Evolutionary conservation across 2,113 vertebrate genomes (phyloP).

Genomic region (Raphicerus campestris): DNA sequence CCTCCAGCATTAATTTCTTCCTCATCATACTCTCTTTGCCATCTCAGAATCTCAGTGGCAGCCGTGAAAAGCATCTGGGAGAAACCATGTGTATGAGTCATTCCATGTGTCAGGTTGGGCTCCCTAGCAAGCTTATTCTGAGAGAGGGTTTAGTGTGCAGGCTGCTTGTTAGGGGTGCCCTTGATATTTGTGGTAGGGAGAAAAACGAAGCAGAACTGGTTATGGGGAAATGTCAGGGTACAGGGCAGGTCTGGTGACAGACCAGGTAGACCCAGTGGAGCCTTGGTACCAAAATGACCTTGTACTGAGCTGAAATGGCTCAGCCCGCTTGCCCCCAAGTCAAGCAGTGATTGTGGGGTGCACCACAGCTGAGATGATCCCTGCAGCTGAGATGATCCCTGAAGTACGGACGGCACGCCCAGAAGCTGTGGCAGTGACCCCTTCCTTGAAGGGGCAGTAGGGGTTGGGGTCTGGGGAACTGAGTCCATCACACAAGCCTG

Average conservation of each 20-base stretch:
- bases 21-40: background rate
- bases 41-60: background rate
- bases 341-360: background rate
- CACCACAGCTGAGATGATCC: rapidly evolving
- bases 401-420: background rate
- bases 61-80: background rate
- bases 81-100: background rate
- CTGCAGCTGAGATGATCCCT: background rate
- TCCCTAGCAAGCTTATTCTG: background rate
- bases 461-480: rapidly evolving
- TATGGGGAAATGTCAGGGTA: background rate
- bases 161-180: background rate
- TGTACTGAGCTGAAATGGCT: background rate
- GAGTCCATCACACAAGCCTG: background rate
- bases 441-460: background rate
- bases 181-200: background rate
- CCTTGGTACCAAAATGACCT: background rate
- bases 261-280: background rate
- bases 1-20: background rate
- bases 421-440: background rate
- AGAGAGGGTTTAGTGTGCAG: background rate
- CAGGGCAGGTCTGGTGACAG: background rate
- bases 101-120: background rate
- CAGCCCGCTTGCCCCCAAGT: background rate
- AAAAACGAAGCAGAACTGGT: background rate